Evolutionary conservation across 2,888 invertebrate genomes (phyloP), one percentile per base, ranked within the genome.

Genomic region (Phania funesta): DNA sequence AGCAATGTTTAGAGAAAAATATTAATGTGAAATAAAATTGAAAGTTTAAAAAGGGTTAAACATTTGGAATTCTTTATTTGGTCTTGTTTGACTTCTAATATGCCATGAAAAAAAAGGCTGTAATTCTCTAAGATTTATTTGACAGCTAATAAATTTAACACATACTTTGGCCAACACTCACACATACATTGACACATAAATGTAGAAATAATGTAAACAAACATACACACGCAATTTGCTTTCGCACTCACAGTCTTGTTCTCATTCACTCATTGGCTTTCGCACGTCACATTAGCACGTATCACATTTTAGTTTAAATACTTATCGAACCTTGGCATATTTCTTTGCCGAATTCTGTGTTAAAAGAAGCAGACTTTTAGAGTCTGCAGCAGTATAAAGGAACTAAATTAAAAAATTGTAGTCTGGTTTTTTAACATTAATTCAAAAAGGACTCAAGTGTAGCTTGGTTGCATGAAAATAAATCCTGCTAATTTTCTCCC

Each of bases 81-180:
- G 41, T 60, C 41, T 64, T 67, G 38, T 64, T 52, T 79, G 67
- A 75, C 64, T 74, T 77, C 46, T 74, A 64, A 60, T 60, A 54
- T 35, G 76, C 56, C 74, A 48, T 35, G 68, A 81, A 83, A 83
- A n/a, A n/a, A 86, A 85, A 85, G 86, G 86, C 86, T 85, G 87
- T 84, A 86, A 68, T 80, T 87, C 83, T 86, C 74, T 73, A 89
- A 89, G 88, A 89, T 89, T 89, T 89, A 89, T 89, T 89, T 89
- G 89, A 89, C 89, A 89, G 89, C 89, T 88, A 87, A 89, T 89
- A 89, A 89, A 89, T 89, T 88, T 88, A 85, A 85, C 85, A 86
- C 86, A 88, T 85, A 86, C 86, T 86, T 86, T 87, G 81, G 56
- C 80, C 35, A 22, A 76, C 68, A 60, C 73, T 60, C 18, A 11